phyloP scores from a whole-genome alignment of 2,797 vertebrate genomes.

The Anolis apletophallus region DNA sequence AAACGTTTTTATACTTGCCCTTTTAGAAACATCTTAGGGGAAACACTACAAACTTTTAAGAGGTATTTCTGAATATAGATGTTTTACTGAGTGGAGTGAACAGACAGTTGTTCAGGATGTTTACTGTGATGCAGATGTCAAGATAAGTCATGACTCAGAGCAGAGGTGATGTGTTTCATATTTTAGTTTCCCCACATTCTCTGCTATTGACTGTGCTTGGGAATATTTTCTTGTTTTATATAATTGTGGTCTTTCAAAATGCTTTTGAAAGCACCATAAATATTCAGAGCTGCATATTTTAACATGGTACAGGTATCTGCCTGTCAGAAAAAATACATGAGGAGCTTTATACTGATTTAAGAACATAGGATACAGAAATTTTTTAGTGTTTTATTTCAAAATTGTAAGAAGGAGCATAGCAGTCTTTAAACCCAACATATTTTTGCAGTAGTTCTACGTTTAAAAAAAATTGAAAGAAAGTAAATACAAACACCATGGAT shows the following conservation, averaged over 20 bases:
- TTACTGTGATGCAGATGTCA: background rate
- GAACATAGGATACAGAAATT: too few relatives aligned
- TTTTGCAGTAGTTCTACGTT: background rate
- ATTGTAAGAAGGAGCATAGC: background rate
- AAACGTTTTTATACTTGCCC: background rate
- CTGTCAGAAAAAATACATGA: conserved; percentile 1
- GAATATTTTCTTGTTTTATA: conserved; percentile 26
- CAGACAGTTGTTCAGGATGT: background rate
- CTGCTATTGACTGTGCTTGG: conserved; percentile 20
- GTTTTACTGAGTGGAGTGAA: background rate
- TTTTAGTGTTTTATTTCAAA: background rate
- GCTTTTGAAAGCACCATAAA: conserved; percentile 38
- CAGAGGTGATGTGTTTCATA: background rate
- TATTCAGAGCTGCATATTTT: conserved; percentile 35
- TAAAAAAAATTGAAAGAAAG: background rate
- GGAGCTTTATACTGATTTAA: background rate
- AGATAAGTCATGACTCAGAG: conserved; percentile 1
- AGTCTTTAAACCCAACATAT: background rate
- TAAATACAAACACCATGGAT: background rate
- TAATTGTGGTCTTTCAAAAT: conserved; percentile 30
- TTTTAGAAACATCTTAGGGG: background rate
- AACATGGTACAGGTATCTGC: conserved; percentile 12
- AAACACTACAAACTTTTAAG: background rate
- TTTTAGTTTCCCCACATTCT: background rate
- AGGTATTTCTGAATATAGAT: background rate